These are phyloP conservation scores for Diplodus sargus DNA, from an alignment of 2,797 vertebrate genomes.

Conservation along the genomic window DNA sequence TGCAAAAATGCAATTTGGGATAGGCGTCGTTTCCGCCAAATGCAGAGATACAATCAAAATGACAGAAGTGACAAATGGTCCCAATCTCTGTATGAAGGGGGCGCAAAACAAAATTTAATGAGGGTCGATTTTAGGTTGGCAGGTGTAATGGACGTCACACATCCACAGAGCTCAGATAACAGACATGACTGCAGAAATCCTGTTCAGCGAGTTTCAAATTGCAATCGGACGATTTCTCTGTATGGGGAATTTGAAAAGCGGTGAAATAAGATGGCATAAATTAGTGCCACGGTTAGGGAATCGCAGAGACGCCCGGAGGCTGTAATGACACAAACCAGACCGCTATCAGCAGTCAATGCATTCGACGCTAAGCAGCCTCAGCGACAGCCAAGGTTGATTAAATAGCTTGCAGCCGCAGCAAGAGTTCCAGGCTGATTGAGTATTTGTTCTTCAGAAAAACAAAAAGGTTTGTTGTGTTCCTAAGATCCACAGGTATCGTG, in stretches of 20 bases:
- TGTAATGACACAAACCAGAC: slow-evolving; percentile 60
- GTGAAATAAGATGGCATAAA: slow-evolving; percentile 59
- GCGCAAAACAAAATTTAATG: slow-evolving; percentile 74
- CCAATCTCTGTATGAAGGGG: slow-evolving; percentile 69
- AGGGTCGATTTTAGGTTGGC: slow-evolving; percentile 67
- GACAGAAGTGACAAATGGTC: slow-evolving; percentile 77
- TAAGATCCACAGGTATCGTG: slow-evolving; percentile 62
- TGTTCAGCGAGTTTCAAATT: slow-evolving; percentile 58
- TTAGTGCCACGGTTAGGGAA: slow-evolving; percentile 52
- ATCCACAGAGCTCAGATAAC: slow-evolving; percentile 58
- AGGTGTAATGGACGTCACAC: slow-evolving; percentile 68
- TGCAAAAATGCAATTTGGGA: slow-evolving; percentile 65
- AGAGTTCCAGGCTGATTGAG: slow-evolving; percentile 66
- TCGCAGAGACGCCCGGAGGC: slow-evolving; percentile 36
- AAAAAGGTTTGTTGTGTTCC: slow-evolving; percentile 60
- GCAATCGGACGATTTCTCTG: slow-evolving; percentile 40
- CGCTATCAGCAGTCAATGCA: slow-evolving; percentile 63
- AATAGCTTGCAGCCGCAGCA: slow-evolving; percentile 55
- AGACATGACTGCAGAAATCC: slow-evolving; percentile 32
- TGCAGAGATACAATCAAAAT: slow-evolving; percentile 71
- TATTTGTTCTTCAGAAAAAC: slow-evolving; percentile 61
- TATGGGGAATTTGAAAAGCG: slow-evolving; percentile 37
- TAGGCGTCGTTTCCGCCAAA: slow-evolving; percentile 42
- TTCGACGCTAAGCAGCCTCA: slow-evolving; percentile 61
- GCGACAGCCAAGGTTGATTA: slow-evolving; percentile 67